Base-by-base conservation (phyloP, 1,140 invertebrate genomes). In the Oryzaephilus surinamensis region DNA sequence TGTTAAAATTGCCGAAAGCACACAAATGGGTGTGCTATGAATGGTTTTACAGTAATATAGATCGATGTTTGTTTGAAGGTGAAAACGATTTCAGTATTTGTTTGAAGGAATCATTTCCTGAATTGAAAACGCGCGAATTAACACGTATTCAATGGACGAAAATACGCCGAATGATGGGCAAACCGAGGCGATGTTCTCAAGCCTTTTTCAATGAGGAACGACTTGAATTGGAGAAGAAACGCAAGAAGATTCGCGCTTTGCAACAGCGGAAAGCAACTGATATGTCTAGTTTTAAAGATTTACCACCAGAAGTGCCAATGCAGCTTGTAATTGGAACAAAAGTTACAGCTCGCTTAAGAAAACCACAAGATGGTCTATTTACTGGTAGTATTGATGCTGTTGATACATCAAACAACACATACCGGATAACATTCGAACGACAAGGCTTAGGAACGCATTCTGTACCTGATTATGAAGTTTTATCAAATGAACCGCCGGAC, bases 1-100 rank as follows among this genome's bases (percentile, higher is more conserved):
- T 99, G n/a, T 70, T 99, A 0, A 98, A 98, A 67, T 66, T 98
- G 46, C 95, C 96, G 0, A 98, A 98, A 70, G 95, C 95, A 13
- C 94, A 98, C 63, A 95, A 94, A 69, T 99, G 93, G 92, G 92
- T 97, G 1, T 97, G 91, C 60, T 97, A 93, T 65, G 96, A 99
- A 63, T 98, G 93, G 82, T 99, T 99, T 68, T 99, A 98, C 61
- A 97, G 93, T 51, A 97, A 96, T 58, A 84, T 98, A 50, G 94
- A 98, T 63, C 89, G 85, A 56, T 82, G 89, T 30, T 67, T 99
- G 6, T 97, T 99, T 66, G 76, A 89, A 47, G 90, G 89, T 31
- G 90, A 97, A 54, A 97, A 97, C 69, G 95, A 98, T 68, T 98
- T 98, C 60, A 84, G 84, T 66, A 83, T 91, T 30, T 96, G 92